phyloP scores from a whole-genome alignment of 2,113 vertebrate species.

The Crotalus horridus region DNA sequence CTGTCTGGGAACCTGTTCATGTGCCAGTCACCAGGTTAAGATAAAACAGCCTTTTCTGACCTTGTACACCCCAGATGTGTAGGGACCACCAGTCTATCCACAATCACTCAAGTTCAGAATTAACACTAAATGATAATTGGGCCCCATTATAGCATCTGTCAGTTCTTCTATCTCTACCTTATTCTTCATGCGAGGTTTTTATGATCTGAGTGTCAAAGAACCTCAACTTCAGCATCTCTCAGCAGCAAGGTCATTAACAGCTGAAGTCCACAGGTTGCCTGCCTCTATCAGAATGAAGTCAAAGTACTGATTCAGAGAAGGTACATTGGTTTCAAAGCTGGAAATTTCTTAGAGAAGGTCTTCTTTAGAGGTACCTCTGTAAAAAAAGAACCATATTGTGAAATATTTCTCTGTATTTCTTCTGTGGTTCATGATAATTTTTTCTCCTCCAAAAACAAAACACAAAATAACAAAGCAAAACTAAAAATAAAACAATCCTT shows the following conservation, averaged over 20 bases:
- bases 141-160: neutral
- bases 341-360: neutral
- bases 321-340: neutral
- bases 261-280: neutral
- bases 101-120: neutral
- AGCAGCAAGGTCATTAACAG: neutral
- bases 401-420: neutral
- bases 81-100: neutral
- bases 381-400: neutral
- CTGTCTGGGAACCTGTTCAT: neutral
- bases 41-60: neutral
- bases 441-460: neutral
- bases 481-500: neutral
- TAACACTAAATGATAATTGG: neutral
- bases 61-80: neutral
- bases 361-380: neutral
- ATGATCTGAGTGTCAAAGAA: neutral
- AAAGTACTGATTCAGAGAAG: neutral
- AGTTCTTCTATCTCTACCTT: neutral
- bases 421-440: neutral
- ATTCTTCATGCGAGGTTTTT: neutral
- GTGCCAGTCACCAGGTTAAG: neutral
- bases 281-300: neutral
- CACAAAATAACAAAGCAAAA: neutral
- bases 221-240: neutral